Base-by-base conservation (phyloP, 2,113 vertebrate genomes). In the Sinocyclocheilus grahami region DNA sequence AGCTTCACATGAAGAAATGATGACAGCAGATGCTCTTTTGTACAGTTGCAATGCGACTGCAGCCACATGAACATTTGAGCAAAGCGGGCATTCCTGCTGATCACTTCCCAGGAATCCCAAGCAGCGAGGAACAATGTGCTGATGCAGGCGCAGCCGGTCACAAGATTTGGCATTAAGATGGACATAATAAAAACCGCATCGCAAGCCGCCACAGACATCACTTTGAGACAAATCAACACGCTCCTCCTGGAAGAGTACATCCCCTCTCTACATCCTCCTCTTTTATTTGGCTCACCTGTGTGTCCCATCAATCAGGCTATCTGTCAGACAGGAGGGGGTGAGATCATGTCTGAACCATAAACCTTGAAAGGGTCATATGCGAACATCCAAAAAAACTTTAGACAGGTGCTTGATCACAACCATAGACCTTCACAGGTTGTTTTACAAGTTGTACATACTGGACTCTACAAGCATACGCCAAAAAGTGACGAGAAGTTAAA, bases 61-160 rank as follows among this genome's bases (percentile, higher is more conserved):
- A 27, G 9, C 16, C 5, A 39, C n/a, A 51, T 27, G 60, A 81
- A 71, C 80, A 6, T 69, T 20, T 48, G 39, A 69, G 13, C 42
- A 20, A 46, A 67, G 62, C 13, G 7, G 22, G 16, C 58, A 63
- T 81, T 81, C 60, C 55, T 13, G 33, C 55, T 24, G 20, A 12
- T 62, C 78, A 62, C 55, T 62, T 63, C 60, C 62, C 39, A 33
- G 16, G 63, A 82, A 82, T 82, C 80, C 63, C n/a, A 33, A 58
- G n/a, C 63, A 69, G 74, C 6, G n/a, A 77, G n/a, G 80, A 71
- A 53, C 42, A 69, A 51, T 33, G 42, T 51, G 42, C 14, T 53
- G 80, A 67, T 39, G 65, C 33, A 53, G 65, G 37, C 63, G 13
- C 27, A 13, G 63, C 62, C 42, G 20, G 81, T 37, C 81, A 53